A percentile compares a stretch with the other conserved stretches of the same genome.
These are phyloP conservation scores for Muraenolepis orangiensis DNA, from an alignment of 2,797 vertebrate species.

Conservation along the genomic window DNA sequence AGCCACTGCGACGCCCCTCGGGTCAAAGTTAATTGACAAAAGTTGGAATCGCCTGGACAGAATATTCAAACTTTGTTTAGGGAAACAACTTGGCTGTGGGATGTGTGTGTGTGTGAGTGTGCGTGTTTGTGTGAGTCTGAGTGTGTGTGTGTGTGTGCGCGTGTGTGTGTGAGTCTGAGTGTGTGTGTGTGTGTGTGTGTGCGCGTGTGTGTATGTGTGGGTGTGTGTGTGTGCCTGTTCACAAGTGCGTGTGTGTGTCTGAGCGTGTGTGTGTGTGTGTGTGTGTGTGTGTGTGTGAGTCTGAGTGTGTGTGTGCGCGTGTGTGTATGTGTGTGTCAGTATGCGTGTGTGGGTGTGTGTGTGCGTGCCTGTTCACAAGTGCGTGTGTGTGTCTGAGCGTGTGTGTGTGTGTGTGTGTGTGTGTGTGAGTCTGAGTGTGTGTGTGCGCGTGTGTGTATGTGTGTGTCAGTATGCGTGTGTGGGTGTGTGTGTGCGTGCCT, in stretches of 20 bases:
- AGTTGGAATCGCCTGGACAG: slow-evolving; percentile 58
- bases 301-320: background rate
- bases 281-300: background rate
- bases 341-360: background rate
- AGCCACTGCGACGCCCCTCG: slow-evolving; percentile 53
- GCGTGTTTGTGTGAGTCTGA: background rate
- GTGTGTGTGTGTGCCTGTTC: background rate
- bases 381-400: no score
- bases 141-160: background rate
- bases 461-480: background rate
- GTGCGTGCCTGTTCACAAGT: slow-evolving; percentile 32
- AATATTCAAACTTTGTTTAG: slow-evolving; percentile 72
- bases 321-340: background rate
- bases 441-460: background rate
- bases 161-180: no score
- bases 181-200: no score
- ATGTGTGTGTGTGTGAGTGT: background rate
- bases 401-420: background rate
- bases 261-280: background rate
- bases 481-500: background rate
- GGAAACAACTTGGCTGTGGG: slow-evolving; percentile 25
- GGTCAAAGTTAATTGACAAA: slow-evolving; percentile 75
- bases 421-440: background rate
- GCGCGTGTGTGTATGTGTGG: background rate
- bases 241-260: background rate